Evolutionary conservation across 1,140 invertebrate species (phyloP), one percentile per base, ranked within the genome.

Genomic region (Drosophila rufa): DNA sequence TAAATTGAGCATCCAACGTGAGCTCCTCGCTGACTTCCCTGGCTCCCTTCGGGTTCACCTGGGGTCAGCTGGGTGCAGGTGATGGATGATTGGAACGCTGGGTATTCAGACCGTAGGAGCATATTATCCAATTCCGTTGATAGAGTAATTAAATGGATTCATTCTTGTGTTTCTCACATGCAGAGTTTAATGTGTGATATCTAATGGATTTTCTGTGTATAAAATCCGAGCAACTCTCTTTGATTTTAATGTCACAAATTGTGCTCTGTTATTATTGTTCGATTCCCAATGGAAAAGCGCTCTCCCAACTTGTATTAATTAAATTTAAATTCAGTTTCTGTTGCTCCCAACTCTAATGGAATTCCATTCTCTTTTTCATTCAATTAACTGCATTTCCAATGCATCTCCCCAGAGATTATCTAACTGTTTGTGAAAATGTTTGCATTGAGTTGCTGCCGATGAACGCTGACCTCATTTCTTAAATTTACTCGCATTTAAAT

Each of bases 1-100:
- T 71, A 79, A 82, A 82, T 83, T 80, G 77, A 77, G 81, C 81
- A 70, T 81, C 79, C 79, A 81, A 80, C 51, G 74, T 76, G 61
- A 58, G 61, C 43, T 27, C 42, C 22, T 12, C 15, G 48, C 42
- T 59, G 43, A 59, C 38, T 53, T 57, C 59, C 36, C 47, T 64
- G 79, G 75, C 68, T 56, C 27, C 8, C 19, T 56, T 40, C 45
- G 82, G 67, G 71, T 67, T 77, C 78, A 80, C 55, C 55, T 77
- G 81, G 78, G 82, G 60, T 78, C 75, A 78, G 46, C 30, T 3
- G 53, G 53, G n/a, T 59, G 38, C 70, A 50, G 55, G 45, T 48
- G 53, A 73, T 73, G 68, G 53, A 60, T 74, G 69, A 40, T 67
- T 33, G 42, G 40, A 22, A n/a, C 40, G 40, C 50, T 38, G 25